phyloP scores from a whole-genome alignment of 2,888 invertebrate genomes.

The Aproaerema taeniolella region DNA sequence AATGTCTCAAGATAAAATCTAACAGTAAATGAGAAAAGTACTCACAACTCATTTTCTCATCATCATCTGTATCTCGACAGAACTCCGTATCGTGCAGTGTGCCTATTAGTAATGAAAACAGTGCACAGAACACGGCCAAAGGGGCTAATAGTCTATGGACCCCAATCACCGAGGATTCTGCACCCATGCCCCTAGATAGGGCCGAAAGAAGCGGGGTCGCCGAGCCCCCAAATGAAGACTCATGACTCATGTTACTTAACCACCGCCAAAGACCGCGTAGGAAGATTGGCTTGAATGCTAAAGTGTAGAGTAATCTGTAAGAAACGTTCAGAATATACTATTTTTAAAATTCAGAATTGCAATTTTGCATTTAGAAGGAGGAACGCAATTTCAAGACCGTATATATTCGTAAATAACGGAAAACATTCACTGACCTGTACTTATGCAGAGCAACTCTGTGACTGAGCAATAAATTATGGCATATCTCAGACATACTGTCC shows the following conservation, averaged over 20 bases:
- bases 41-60: constrained; percentile 50
- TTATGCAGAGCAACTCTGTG: constrained; percentile 90
- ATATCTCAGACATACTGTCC: constrained; percentile 84
- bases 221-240: constrained; percentile 58
- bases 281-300: constrained; percentile 88
- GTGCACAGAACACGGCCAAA: constrained; percentile 88
- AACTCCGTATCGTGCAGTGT: constrained; percentile 93
- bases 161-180: constrained; percentile 74
- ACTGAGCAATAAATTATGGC: constrained; percentile 89
- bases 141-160: constrained; percentile 85
- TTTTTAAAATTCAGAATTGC: neutral
- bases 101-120: constrained; percentile 87
- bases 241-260: constrained; percentile 63
- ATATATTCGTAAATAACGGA: no score
- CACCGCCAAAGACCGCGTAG: constrained; percentile 85
- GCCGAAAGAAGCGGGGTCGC: constrained; percentile 80
- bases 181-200: constrained; percentile 81
- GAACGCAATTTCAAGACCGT: no score
- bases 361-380: neutral
- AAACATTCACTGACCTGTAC: constrained; percentile 90
- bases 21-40: constrained; percentile 13
- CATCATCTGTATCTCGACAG: constrained; percentile 66
- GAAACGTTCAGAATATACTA: no score
- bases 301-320: constrained; percentile 83
- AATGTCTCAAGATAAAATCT: neutral